Evolutionary conservation across 2,888 invertebrate species (phyloP).

Genomic region (Caenorhabditis angaria): DNA sequence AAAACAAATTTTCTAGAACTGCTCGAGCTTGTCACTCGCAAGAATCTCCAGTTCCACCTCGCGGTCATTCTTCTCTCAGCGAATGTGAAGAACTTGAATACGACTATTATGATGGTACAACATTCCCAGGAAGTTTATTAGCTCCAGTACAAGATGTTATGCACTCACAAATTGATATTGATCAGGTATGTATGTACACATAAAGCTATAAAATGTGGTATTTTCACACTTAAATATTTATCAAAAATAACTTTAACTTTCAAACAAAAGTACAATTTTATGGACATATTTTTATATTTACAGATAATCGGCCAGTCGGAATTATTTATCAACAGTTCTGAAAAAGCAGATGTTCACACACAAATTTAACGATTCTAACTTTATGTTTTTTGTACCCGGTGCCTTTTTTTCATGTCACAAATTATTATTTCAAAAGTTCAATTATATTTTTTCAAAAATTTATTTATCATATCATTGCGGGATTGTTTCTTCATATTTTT

Average conservation of each 20-base stretch:
- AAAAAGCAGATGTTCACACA: conserved; percentile 54
- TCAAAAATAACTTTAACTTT: conserved; percentile 5
- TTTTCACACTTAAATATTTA: not conserved
- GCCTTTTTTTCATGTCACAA: too few relatives aligned
- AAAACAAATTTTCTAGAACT: conserved; percentile 33
- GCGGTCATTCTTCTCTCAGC: conserved; percentile 46
- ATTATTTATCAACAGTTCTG: conserved; percentile 45
- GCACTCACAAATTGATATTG: conserved; percentile 67
- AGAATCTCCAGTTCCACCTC: conserved; percentile 48
- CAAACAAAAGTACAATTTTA: not conserved
- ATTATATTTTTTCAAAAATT: conserved; percentile 21
- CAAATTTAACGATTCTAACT: conserved; percentile 38
- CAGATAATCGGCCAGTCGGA: conserved; percentile 54
- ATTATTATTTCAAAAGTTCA: not conserved
- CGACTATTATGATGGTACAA: conserved; percentile 63
- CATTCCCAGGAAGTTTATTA: conserved; percentile 59
- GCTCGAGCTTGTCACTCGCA: conserved; percentile 41
- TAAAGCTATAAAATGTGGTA: not conserved
- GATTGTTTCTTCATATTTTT: not conserved
- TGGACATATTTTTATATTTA: conserved; percentile 13
- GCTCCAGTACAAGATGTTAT: conserved; percentile 54
- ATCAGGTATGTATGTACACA: conserved; percentile 45
- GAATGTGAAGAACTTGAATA: conserved; percentile 62
- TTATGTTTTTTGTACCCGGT: not conserved
- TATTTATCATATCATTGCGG: conserved; percentile 10